phyloP scores from a whole-genome alignment of 2,797 vertebrate genomes.

The Galago senegalensis region DNA sequence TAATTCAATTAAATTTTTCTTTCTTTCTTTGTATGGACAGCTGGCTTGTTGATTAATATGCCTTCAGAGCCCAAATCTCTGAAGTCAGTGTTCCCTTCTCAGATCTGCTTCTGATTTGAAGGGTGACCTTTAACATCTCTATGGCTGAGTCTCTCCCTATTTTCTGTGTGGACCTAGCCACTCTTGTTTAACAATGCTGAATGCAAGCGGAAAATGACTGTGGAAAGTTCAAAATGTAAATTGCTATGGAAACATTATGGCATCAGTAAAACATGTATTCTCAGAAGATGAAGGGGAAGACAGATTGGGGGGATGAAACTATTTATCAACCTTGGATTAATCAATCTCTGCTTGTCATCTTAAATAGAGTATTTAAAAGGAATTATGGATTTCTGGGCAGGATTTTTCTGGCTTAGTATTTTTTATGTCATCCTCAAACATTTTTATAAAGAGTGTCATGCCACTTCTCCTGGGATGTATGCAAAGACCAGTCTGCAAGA shows the following conservation, averaged over 20 bases:
- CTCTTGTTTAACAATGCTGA: conserved; percentile 66
- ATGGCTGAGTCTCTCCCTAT: conserved; percentile 51
- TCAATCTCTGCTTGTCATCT: conserved; percentile 67
- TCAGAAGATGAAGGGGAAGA: conserved; percentile 27
- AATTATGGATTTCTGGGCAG: conserved; percentile 58
- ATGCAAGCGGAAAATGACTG: conserved; percentile 61
- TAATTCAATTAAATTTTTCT: conserved; percentile 39
- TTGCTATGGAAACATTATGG: conserved; percentile 61
- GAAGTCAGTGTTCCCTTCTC: conserved; percentile 56
- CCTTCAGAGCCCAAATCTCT: conserved; percentile 20
- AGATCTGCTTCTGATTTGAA: conserved; percentile 71
- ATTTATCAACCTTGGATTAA: conserved; percentile 66
- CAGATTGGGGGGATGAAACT: conserved; percentile 5
- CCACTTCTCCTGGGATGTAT: not conserved
- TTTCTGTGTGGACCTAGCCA: conserved; percentile 41
- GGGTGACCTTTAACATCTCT: conserved; percentile 71
- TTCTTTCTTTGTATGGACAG: conserved; percentile 29
- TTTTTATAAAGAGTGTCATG: conserved; percentile 43
- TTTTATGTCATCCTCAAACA: conserved; percentile 53
- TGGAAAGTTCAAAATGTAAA: conserved; percentile 77
- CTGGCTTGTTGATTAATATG: conserved; percentile 59
- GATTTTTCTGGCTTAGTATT: conserved; percentile 56
- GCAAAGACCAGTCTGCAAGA: not conserved
- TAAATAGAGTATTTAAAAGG: conserved; percentile 66
- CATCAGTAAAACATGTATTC: conserved; percentile 30